Percentiles rank a stretch among this genome's conserved stretches.
phyloP scores from a whole-genome alignment of 2,113 vertebrate species.

The Microcebus murinus region DNA sequence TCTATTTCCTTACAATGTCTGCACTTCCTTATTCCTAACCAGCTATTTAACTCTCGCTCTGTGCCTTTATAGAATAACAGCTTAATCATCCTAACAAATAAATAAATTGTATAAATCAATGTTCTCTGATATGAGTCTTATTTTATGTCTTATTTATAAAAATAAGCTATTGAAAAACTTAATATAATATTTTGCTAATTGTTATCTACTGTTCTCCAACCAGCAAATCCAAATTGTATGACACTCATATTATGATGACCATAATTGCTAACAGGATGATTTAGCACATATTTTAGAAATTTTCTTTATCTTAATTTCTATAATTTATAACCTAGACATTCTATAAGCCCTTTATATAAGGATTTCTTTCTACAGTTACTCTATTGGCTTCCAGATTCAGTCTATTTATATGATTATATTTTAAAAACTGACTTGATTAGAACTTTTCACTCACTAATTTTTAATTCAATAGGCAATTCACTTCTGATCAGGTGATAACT shows the following conservation, averaged over 20 bases:
- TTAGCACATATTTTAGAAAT: not conserved
- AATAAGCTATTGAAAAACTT: slow-evolving; percentile 1
- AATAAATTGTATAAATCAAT: not conserved
- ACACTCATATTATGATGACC: not conserved
- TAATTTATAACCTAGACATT: not conserved
- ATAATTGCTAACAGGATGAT: not conserved
- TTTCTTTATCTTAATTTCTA: slow-evolving; percentile 15
- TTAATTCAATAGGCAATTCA: not conserved
- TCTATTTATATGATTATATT: not conserved
- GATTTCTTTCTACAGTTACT: not conserved
- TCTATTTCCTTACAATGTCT: slow-evolving; percentile 64
- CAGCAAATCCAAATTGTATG: slow-evolving; percentile 9
- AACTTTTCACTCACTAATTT: not conserved
- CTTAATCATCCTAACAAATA: not conserved
- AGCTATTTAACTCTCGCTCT: not conserved
- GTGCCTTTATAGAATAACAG: not conserved
- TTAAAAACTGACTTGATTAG: not conserved
- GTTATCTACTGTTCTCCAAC: not conserved
- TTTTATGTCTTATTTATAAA: not conserved
- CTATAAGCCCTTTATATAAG: not conserved
- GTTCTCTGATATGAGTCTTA: not conserved
- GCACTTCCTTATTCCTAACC: not conserved
- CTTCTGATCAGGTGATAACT: not conserved
- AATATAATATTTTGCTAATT: slow-evolving; percentile 27
- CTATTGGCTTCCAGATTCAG: not conserved